phyloP scores from a whole-genome alignment of 1,140 invertebrate genomes.

The Drosophila insularis region DNA sequence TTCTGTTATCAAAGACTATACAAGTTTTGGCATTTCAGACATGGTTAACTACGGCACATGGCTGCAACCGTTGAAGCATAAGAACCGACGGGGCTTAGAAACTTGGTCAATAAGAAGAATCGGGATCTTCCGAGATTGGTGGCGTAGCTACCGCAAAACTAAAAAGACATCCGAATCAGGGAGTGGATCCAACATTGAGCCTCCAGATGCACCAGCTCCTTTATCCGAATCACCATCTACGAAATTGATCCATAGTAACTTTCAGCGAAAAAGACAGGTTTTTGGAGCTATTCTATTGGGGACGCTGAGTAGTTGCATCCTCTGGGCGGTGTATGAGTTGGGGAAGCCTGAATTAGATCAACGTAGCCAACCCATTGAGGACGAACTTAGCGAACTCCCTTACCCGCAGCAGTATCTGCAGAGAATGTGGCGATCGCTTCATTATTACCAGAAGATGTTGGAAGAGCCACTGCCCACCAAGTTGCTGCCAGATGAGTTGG shows the following conservation, averaged over 20 bases:
- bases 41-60: slow-evolving; percentile 25
- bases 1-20: neutral
- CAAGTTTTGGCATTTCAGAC: slow-evolving; percentile 11
- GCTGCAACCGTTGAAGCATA: neutral
- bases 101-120: neutral
- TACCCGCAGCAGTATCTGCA: slow-evolving; percentile 88
- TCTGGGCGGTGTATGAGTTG: slow-evolving; percentile 86
- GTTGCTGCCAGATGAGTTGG: slow-evolving; percentile 95
- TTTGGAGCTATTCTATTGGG: slow-evolving; percentile 81
- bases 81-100: too few species aligned
- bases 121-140: neutral
- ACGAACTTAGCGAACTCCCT: slow-evolving; percentile 90
- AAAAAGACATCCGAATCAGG: neutral
- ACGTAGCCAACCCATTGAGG: slow-evolving; percentile 88
- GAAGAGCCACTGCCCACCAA: slow-evolving; percentile 96
- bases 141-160: neutral
- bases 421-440: slow-evolving; percentile 89
- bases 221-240: neutral
- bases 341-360: slow-evolving; percentile 88
- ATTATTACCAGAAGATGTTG: slow-evolving; percentile 92
- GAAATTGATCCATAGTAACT: neutral
- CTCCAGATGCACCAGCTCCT: neutral
- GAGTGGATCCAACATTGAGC: neutral
- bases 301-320: slow-evolving; percentile 82
- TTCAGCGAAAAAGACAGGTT: neutral